These are phyloP conservation scores for Lasioglossum lativentre DNA, from an alignment of 2,888 invertebrate genomes.

Conservation along the genomic window DNA sequence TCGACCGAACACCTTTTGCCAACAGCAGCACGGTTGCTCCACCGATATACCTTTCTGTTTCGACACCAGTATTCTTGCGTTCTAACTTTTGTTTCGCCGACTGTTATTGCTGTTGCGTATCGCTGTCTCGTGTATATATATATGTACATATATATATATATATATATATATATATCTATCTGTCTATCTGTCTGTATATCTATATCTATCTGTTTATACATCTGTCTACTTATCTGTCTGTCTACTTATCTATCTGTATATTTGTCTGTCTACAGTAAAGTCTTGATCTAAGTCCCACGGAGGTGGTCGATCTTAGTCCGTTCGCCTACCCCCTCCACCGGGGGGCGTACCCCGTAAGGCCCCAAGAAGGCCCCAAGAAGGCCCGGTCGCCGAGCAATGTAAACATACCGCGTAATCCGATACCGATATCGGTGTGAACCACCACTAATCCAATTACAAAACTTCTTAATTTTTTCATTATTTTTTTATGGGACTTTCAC, in stretches of 20 bases:
- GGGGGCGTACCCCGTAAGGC: no score
- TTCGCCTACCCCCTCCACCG: no score
- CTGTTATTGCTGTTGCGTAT: conserved; percentile 40
- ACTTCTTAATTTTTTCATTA: no score
- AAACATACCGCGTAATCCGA: no score
- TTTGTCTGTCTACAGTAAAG: no score
- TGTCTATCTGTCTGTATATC: neutral
- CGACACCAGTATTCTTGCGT: neutral
- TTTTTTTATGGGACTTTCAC: no score
- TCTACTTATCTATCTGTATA: neutral
- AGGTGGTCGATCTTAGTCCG: no score
- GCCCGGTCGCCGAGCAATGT: no score
- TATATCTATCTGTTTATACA: neutral
- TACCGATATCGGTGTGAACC: no score
- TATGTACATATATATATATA: neutral
- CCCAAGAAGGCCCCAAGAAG: no score
- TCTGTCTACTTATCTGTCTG: neutral
- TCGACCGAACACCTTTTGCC: conserved; percentile 1
- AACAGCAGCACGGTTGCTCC: neutral
- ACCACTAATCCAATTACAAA: no score
- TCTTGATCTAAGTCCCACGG: no score
- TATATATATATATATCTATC: neutral
- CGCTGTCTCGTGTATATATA: conserved; percentile 25
- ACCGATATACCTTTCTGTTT: neutral
- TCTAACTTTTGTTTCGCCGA: neutral